Base-by-base conservation (phyloP, 2,888 invertebrate species). In the Volucella zonaria region DNA sequence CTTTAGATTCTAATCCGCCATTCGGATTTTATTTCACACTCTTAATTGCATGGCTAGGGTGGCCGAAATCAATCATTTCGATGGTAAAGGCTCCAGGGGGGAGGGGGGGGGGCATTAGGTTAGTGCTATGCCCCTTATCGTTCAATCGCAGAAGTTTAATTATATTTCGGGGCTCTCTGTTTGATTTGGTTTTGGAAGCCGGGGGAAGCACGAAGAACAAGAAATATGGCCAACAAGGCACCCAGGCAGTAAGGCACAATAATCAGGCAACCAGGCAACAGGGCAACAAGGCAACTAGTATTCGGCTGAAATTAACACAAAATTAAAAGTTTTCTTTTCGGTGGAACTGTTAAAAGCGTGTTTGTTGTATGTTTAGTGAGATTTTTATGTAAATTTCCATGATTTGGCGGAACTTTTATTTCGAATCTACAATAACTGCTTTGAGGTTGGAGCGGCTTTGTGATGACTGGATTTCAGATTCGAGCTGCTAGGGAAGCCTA, bases 1-100 rank as follows among this genome's bases (percentile, higher is more conserved):
- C 6, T 31, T 31, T 6, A 80, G 83, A 83, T 83, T 75, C 64
- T 62, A 59, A 80, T 83, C 81, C 75, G 58, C 6, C 42, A 52
- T 43, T 81, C 81, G 81, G 71, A 70, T 86, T 86, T 86, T 82
- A 86, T 82, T 82, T 86, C 86, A 86, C 86, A 86, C 86, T 86
- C 77, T 86, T 82, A 86, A 86, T 86, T 86, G 82, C 77, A 68
- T 74, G 77, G 71, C 82, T 74, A 82, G 77, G 82, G 86, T 86
- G 86, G 86, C 86, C 86, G 54, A 77, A 82, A 86, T 86, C 71
- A 82, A 86, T 86, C 86, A 85, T 85, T 81, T 85, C 61, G 56
- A 52, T 52, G 1, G 18, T 6, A 40, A 59, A 3, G 40, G 14
- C 12, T 42, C 52, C 43, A 58, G 18, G 3, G 12, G 0, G n/a